Conservation (phyloP, 2,797 vertebrate genomes). For the Fistularia commersonii region DNA sequence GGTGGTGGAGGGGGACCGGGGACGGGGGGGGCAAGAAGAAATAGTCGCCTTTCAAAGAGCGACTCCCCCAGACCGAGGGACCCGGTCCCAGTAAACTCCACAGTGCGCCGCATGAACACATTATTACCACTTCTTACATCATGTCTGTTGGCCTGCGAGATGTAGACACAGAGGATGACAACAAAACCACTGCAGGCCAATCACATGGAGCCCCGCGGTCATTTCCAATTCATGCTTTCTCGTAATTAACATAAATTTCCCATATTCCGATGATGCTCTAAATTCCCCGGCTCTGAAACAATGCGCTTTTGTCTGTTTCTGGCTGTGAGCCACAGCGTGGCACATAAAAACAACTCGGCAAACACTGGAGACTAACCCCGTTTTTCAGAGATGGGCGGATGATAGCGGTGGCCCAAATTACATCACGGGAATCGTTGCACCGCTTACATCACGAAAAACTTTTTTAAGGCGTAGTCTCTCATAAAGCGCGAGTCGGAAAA, state of each 20-base stretch:
- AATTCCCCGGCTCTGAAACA: slow-evolving; percentile 57
- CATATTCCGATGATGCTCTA: slow-evolving; percentile 56
- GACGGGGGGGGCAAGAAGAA: slow-evolving; percentile 19
- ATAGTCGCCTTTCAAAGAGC: slow-evolving; percentile 36
- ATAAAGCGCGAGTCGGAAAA: slow-evolving; percentile 39
- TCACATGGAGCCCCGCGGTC: slow-evolving; percentile 53
- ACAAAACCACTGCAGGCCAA: slow-evolving; percentile 66
- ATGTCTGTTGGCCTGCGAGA: slow-evolving; percentile 69
- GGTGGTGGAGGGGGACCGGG: slow-evolving; percentile 10
- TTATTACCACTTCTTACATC: slow-evolving; percentile 75
- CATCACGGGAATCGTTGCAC: slow-evolving; percentile 59
- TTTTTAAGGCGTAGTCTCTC: slow-evolving; percentile 37
- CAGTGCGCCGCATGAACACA: slow-evolving; percentile 45
- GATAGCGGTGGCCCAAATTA: slow-evolving; percentile 64
- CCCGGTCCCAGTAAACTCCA: slow-evolving; percentile 58
- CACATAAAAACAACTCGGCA: slow-evolving; percentile 63
- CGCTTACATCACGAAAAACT: slow-evolving; percentile 61
- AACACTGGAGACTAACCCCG: slow-evolving; percentile 52
- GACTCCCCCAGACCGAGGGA: slow-evolving; percentile 42
- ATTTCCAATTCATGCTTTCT: slow-evolving; percentile 56
- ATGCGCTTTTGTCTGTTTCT: slow-evolving; percentile 65
- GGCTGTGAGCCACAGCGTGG: slow-evolving; percentile 50
- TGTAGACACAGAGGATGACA: slow-evolving; percentile 62
- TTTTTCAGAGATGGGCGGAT: slow-evolving; percentile 47
- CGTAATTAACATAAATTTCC: slow-evolving; percentile 71